Percentiles rank a stretch among this genome's conserved stretches.
Conservation (phyloP, 2,113 vertebrate genomes). For the Gasterosteus nipponicus region DNA sequence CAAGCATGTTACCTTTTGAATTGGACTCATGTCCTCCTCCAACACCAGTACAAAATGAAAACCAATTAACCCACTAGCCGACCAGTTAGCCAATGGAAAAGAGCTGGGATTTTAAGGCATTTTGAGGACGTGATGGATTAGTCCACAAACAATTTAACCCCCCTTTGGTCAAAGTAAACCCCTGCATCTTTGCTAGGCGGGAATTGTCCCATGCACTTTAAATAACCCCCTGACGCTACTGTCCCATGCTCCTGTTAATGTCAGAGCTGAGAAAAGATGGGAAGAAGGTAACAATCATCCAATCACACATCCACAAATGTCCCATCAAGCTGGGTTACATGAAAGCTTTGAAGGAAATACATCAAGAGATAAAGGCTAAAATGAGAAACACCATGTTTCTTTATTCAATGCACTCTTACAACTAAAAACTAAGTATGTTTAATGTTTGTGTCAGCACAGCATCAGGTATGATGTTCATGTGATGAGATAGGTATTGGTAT, state of each 20-base stretch:
- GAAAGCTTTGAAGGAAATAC: constrained; percentile 19
- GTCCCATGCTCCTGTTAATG: constrained; percentile 7
- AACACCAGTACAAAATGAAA: constrained; percentile 6
- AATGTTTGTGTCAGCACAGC: not conserved
- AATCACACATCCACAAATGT: not conserved
- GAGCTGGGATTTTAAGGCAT: constrained; percentile 15
- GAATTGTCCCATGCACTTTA: constrained; percentile 59
- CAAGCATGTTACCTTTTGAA: not conserved
- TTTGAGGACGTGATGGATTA: constrained; percentile 45
- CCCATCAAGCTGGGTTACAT: not conserved
- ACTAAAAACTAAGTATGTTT: not conserved
- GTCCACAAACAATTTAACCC: constrained; percentile 11
- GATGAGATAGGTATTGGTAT: constrained; percentile 16
- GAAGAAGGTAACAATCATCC: not conserved
- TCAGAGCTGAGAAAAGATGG: constrained; percentile 9
- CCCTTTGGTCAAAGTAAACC: constrained; percentile 27
- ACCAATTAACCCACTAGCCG: constrained; percentile 50
- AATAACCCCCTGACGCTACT: constrained; percentile 44
- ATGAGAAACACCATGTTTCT: not conserved
- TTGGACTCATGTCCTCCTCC: constrained; percentile 3
- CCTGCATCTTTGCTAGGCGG: constrained; percentile 26
- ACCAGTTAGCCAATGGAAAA: not conserved
- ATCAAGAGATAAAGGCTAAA: not conserved
- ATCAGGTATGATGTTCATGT: not conserved
- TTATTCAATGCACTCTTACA: not conserved